Conservation (phyloP, 2,888 invertebrate genomes). For the Andrena camellia region DNA sequence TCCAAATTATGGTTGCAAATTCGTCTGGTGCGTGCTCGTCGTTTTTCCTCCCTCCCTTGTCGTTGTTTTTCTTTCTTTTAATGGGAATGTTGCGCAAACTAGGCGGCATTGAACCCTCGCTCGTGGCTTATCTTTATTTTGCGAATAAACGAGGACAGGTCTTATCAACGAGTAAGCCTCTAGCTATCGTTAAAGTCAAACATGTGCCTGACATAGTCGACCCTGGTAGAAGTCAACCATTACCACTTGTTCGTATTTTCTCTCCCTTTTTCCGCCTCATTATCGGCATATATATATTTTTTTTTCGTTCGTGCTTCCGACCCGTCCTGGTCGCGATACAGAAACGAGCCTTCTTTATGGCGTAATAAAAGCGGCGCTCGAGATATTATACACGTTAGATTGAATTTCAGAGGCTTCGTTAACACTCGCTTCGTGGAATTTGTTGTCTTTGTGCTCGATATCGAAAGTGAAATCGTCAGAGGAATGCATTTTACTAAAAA, state of each 20-base stretch:
- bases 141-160: slow-evolving; percentile 57
- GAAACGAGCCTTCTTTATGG: slow-evolving; percentile 25
- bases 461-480: not conserved
- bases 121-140: slow-evolving; percentile 67
- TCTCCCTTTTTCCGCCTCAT: slow-evolving; percentile 52
- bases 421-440: not conserved
- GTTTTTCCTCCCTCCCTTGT: not conserved
- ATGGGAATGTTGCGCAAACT: slow-evolving; percentile 32
- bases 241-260: slow-evolving; percentile 58
- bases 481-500: not conserved
- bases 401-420: slow-evolving; percentile 13
- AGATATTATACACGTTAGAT: slow-evolving; percentile 10
- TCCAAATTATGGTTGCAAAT: slow-evolving; percentile 12
- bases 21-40: not conserved
- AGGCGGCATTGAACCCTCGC: slow-evolving; percentile 20
- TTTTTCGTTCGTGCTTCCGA: slow-evolving; percentile 1
- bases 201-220: slow-evolving; percentile 53
- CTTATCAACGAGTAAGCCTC: slow-evolving; percentile 67
- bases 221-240: slow-evolving; percentile 53
- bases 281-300: slow-evolving; percentile 36
- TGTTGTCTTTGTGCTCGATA: not conserved
- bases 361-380: slow-evolving; percentile 5
- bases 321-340: slow-evolving; percentile 18
- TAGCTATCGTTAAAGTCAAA: slow-evolving; percentile 67
- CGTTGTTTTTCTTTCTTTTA: slow-evolving; percentile 30